These are phyloP conservation scores for Lumbricus terrestris DNA, from an alignment of 2,888 invertebrate genomes.

Conservation along the genomic window DNA sequence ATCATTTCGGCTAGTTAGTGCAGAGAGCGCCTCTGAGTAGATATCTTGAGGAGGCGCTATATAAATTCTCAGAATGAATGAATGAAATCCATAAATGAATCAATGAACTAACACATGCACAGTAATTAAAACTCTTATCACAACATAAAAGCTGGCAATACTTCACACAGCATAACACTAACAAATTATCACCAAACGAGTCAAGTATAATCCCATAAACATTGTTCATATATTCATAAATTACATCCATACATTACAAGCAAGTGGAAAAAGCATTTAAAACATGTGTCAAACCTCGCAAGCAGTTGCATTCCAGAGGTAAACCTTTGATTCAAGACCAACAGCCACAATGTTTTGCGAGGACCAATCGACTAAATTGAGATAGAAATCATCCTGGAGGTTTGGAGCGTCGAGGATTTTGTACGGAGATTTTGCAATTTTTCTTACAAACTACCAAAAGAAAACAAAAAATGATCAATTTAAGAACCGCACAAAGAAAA, in stretches of 20 bases:
- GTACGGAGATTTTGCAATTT: constrained; percentile 97
- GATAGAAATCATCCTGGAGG: constrained; percentile 95
- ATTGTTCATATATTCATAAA: not conserved
- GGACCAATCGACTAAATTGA: constrained; percentile 99
- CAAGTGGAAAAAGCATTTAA: not conserved
- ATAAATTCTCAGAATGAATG: too few species aligned
- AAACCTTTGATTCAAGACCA: constrained; percentile 94
- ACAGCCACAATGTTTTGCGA: constrained; percentile 97
- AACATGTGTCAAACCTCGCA: constrained; percentile 72
- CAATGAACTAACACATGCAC: not conserved
- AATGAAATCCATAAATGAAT: not conserved
- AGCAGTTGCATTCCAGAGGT: constrained; percentile 97
- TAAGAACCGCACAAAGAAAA: not conserved
- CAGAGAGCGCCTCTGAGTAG: too few species aligned
- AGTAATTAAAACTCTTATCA: not conserved
- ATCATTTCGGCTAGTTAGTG: too few species aligned
- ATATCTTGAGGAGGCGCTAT: too few species aligned
- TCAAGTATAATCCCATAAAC: not conserved
- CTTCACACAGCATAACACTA: not conserved
- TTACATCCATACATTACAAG: not conserved
- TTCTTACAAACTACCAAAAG: constrained; percentile 73
- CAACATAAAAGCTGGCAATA: not conserved
- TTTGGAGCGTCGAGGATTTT: constrained; percentile 95
- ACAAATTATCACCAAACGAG: not conserved
- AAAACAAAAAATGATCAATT: constrained; percentile 9